Evolutionary conservation across 2,113 vertebrate genomes (phyloP).

Genomic region (Ceyx melanurus): DNA sequence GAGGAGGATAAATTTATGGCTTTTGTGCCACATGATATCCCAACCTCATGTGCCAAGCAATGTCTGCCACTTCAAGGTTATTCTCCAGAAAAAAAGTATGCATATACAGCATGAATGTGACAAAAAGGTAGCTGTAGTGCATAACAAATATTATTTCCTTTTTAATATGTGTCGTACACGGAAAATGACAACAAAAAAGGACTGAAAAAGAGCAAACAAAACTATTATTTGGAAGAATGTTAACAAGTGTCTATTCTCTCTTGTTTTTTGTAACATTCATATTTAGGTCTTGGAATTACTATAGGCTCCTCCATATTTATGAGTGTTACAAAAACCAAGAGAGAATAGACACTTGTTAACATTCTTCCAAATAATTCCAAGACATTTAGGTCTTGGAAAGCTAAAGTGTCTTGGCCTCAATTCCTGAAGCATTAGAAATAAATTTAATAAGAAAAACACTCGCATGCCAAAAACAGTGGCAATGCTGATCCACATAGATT

Average conservation of each 20-base stretch:
- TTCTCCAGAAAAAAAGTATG: not conserved
- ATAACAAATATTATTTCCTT: not conserved
- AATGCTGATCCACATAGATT: not conserved
- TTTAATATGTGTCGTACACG: not conserved
- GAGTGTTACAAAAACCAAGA: not conserved
- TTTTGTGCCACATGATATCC: not conserved
- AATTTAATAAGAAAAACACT: not conserved
- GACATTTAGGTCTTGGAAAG: not conserved
- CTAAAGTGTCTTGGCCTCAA: not conserved
- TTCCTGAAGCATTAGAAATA: not conserved
- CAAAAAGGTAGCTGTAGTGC: not conserved
- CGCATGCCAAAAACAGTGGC: not conserved
- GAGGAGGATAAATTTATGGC: not conserved
- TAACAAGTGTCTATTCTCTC: not conserved
- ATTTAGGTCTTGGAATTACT: not conserved
- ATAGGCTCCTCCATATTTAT: too few relatives aligned
- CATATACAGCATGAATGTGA: rapidly evolving
- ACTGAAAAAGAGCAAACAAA: not conserved
- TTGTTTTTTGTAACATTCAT: not conserved
- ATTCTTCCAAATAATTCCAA: not conserved
- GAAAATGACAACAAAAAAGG: not conserved
- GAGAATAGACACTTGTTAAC: not conserved
- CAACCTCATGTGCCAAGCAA: not conserved
- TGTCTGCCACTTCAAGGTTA: not conserved
- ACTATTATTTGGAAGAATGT: not conserved